These are phyloP conservation scores for Chlamydotis undulata DNA, from an alignment of 2,113 vertebrate genomes.

Conservation along the genomic window DNA sequence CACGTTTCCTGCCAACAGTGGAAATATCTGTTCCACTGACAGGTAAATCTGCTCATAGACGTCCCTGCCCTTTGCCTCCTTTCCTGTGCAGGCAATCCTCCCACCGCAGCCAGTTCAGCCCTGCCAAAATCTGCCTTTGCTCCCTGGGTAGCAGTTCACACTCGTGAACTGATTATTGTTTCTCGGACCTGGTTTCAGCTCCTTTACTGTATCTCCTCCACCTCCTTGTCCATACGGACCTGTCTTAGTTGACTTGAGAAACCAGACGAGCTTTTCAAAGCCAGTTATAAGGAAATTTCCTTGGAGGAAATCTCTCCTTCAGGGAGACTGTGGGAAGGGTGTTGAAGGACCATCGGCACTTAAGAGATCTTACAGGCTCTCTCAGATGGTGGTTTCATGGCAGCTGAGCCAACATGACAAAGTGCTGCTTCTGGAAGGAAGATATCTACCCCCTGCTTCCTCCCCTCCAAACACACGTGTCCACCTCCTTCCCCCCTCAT, in stretches of 20 bases:
- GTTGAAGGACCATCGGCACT: background rate
- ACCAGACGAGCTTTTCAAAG: background rate
- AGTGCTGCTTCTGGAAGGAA: background rate
- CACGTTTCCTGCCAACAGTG: background rate
- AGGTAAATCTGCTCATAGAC: background rate
- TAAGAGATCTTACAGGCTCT: background rate
- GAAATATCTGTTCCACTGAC: background rate
- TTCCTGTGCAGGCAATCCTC: background rate
- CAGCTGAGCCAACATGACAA: background rate
- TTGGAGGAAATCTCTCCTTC: too few species aligned
- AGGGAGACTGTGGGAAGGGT: background rate
- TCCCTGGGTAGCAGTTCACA: background rate
- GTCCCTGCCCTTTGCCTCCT: background rate
- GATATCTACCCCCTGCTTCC: background rate
- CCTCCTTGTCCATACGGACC: background rate
- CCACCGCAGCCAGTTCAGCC: background rate
- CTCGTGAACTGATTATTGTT: background rate
- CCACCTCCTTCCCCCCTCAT: background rate
- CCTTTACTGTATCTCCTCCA: background rate
- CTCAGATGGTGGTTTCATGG: background rate
- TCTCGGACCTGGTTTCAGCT: background rate
- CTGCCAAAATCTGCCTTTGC: background rate
- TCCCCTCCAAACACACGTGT: background rate
- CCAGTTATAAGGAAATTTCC: background rate
- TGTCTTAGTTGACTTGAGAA: background rate